Evolutionary conservation across 2,113 vertebrate species (phyloP), one percentile per base, ranked within the genome.

Genomic region (Labeo rohita): DNA sequence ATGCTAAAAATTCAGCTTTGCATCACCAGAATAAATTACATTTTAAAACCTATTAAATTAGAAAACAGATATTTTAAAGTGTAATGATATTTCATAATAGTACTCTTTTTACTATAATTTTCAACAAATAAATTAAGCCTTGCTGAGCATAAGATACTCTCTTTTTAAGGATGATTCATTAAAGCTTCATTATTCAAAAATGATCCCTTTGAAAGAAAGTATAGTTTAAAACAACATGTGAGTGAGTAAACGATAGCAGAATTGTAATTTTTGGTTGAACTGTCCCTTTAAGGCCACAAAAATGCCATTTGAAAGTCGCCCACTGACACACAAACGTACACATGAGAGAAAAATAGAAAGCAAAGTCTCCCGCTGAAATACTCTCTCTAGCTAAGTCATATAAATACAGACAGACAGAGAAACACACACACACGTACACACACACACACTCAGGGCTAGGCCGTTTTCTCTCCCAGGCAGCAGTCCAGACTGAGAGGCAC

Each of bases 401-500:
- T 75, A 80, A 77, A 80, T 68, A 80, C 49, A 84, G 21, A 34
- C 4, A 76, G 54, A 47, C 54, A 76, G 15, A 73, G 28, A 45
- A 3, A 54, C 36, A 36, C 72, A 76, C 70, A 74, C 50, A 85
- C 28, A 85, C 23, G 50, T 43, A 74, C 80, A 87, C 85, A 86
- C 43, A 61, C 45, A 65, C 80, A 80, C 59, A 77, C 72, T 50
- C 61, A 36, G 54, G 45, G 79, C 59, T 49, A 50, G 75, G 23
- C 72, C 73, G 68, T n/a, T 79, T 68, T 43, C 28, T 77, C 72
- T 75, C 78, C 39, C 63, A 86, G 65, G 74, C 78, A 84, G 76
- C 56, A 66, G 70, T 79, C 70, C 87, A 85, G 77, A 73, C 79
- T 66, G 28, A 15, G 68, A 80, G 59, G 66, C 34, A 89, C 81